Conservation (phyloP, 2,113 vertebrate genomes). For the Triplophysa dalaica region DNA sequence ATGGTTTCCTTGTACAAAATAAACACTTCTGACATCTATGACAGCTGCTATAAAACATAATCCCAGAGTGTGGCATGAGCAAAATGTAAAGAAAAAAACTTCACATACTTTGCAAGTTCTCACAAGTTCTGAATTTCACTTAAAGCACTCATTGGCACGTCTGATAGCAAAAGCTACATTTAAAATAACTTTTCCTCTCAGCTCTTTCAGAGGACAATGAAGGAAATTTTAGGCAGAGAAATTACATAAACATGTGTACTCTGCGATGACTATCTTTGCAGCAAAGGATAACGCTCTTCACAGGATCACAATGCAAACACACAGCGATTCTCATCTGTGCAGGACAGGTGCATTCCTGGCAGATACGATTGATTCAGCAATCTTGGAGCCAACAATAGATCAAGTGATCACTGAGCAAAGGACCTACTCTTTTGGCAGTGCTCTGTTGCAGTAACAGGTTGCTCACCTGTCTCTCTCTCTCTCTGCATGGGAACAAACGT, state of each 20-base stretch:
- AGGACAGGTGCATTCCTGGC: conserved; percentile 27
- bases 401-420: conserved; percentile 21
- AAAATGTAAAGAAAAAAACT: background rate
- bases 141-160: background rate
- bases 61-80: background rate
- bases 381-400: conserved; percentile 42
- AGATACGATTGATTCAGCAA: conserved; percentile 14
- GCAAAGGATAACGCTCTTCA: background rate
- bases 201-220: conserved; percentile 6
- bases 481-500: conserved; percentile 4
- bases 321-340: conserved; percentile 43
- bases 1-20: background rate
- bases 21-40: background rate
- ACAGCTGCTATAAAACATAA: background rate
- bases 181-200: background rate
- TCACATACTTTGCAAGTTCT: background rate
- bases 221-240: background rate
- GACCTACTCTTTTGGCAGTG: conserved; percentile 13
- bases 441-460: conserved; percentile 28
- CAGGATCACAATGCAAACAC: conserved; percentile 30
- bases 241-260: background rate
- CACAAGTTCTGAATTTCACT: background rate
- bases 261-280: conserved; percentile 52
- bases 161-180: background rate
- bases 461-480: conserved; percentile 16